Evolutionary conservation across 2,888 invertebrate genomes (phyloP), one percentile per base, ranked within the genome.

Genomic region (Sthenelais limicola): DNA sequence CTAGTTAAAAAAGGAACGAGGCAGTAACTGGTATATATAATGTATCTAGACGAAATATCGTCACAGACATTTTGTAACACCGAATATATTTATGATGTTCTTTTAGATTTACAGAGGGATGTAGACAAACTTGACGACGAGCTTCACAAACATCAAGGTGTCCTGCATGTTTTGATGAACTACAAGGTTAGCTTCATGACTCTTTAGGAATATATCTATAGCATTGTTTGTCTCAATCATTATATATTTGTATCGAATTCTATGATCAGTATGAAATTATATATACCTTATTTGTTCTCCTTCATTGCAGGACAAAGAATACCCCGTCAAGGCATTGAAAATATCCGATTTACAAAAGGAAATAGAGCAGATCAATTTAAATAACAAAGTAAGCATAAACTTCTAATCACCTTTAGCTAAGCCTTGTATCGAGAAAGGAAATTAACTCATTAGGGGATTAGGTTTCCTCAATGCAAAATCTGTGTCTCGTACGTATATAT

Each of bases 301-400:
- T 43, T 43, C 43, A 43, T 43, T 77, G 15, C 74, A 86, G 84
- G 86, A 86, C 77, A 86, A 85, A 75, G 86, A 85, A 74, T 86
- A 86, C 72, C 86, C 86, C 68, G 84, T 86, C n/a, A 86, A 86
- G 77, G 84, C 84, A 9, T 82, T 86, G 80, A 79, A 79, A 58
- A 86, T 85, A 51, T 79, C 83, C 21, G 84, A 85, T 47, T 76
- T 86, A 49, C 82, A 84, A 70, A 83, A 82, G 74, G 85, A 86
- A 76, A 79, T 85, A 32, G 84, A 84, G 62, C 79, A 78, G 71
- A 73, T 85, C 9, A 80, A 82, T 70, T 77, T 82, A 48, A 77
- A 79, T 24, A 81, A 85, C 75, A 80, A 84, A 82, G 85, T 85
- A 79, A 74, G 73, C 32, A n/a, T n/a, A n/a, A n/a, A n/a, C n/a